These are phyloP conservation scores for Excalfactoria chinensis DNA, from an alignment of 2,113 vertebrate genomes.

Conservation along the genomic window DNA sequence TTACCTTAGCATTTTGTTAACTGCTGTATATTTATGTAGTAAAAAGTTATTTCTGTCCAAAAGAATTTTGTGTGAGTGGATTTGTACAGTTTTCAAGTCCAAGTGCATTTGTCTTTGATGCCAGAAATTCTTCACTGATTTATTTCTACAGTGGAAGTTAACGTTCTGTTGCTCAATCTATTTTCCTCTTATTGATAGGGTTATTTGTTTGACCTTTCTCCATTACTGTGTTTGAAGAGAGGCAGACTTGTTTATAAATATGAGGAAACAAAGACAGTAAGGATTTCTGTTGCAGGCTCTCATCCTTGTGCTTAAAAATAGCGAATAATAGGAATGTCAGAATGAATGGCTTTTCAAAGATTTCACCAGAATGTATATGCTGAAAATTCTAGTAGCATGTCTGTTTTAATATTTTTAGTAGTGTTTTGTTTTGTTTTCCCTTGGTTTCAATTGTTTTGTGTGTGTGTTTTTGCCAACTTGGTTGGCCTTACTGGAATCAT, in stretches of 20 bases:
- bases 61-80: not conserved
- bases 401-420: slow-evolving; percentile 34
- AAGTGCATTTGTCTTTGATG: slow-evolving; percentile 15
- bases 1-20: not conserved
- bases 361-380: not conserved
- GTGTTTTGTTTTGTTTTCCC: not conserved
- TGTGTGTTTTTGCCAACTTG: not conserved
- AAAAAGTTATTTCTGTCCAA: slow-evolving; percentile 14
- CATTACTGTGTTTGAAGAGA: not conserved
- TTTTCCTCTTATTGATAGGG: slow-evolving; percentile 53
- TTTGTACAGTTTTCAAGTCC: not conserved
- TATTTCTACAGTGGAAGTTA: not conserved
- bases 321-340: slow-evolving; percentile 23
- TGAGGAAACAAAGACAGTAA: slow-evolving; percentile 21
- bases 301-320: slow-evolving; percentile 47
- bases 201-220: slow-evolving; percentile 59
- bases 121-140: slow-evolving; percentile 10
- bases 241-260: not conserved
- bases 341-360: slow-evolving; percentile 41
- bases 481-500: not conserved
- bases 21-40: not conserved
- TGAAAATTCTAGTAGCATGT: not conserved
- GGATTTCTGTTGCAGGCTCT: slow-evolving; percentile 24
- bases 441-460: not conserved
- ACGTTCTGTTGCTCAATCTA: not conserved